Base-by-base conservation (phyloP, 2,888 invertebrate species). In the Pyralis farinalis region DNA sequence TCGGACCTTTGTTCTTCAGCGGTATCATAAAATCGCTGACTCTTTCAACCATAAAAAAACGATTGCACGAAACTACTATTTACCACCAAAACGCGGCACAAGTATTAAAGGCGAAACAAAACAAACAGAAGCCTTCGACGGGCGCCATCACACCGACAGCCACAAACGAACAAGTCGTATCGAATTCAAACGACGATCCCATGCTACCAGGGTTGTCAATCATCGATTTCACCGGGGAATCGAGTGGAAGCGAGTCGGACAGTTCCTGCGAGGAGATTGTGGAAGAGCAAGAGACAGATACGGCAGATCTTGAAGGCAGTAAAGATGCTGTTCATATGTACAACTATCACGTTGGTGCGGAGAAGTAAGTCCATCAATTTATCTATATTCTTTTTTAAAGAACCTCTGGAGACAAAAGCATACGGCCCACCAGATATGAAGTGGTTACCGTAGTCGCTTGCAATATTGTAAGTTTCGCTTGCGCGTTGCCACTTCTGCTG, bases 1-100 rank as follows among this genome's bases (percentile, higher is more conserved):
- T 84, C 1, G 89, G 90, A 0, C 82, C 84, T 0, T 47, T 87
- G 12, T 85, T 86, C 70, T 89, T 84, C 62, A 79, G 80, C 50
- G 90, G 89, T 0, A 42, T 88, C 9, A 63, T 80, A 7, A 89
- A 89, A 47, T 76, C 87, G 0, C 69, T 84, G 1, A 65, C 71
- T 0, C 53, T 87, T 1, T 36, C 55, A 0, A 78, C 80, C 42
- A 63, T 88, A 1, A 82, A 78, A 46, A 71, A 70, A 43, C 64
- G 73, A 0, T 62, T 89, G 0, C 63, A 68, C 48, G 84, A 88
- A 20, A 63, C 73, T 0, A 67, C 69, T 0, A 30, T 58, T 0
- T 71, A 81, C 39, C 89, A 90, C 42, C 61, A 63, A 16, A 66
- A 46, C 34, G 70, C 79, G 52, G 51, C 55, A 0, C 63, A 65